phyloP scores from a whole-genome alignment of 2,113 vertebrate genomes.

The Nicator chloris region DNA sequence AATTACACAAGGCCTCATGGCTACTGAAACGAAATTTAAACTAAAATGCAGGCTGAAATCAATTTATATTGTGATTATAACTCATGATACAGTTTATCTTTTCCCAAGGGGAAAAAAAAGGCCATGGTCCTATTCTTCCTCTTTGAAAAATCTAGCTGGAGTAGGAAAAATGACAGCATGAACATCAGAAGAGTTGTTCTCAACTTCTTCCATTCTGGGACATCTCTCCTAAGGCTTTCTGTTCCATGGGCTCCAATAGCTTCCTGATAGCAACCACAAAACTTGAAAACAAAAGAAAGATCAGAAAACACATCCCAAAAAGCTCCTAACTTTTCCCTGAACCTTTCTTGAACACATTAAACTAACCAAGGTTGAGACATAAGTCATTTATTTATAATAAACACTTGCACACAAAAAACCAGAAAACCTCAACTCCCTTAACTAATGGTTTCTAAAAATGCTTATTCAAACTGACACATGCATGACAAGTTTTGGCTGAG shows the following conservation, averaged over 20 bases:
- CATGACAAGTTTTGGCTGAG: conserved; percentile 41
- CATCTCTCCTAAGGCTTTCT: not conserved
- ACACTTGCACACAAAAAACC: not conserved
- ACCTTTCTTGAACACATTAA: not conserved
- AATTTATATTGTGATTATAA: conserved; percentile 23
- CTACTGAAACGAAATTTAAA: conserved; percentile 43
- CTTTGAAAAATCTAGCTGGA: not conserved
- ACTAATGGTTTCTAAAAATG: conserved; percentile 55
- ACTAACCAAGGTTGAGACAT: not conserved
- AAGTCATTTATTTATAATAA: conserved; percentile 3
- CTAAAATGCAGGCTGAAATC: conserved; percentile 8
- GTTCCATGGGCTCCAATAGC: not conserved
- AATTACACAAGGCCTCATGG: conserved; percentile 46
- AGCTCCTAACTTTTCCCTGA: not conserved
- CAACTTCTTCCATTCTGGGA: not conserved
- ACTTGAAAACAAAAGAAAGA: not conserved
- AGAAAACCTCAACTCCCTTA: conserved; percentile 21
- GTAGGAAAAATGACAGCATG: not conserved
- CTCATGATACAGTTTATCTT: not conserved
- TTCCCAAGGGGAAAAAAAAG: not conserved
- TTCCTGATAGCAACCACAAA: not conserved
- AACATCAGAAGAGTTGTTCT: not conserved
- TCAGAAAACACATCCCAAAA: not conserved
- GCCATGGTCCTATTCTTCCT: not conserved
- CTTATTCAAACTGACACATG: conserved; percentile 51